Evolutionary conservation across 2,113 vertebrate species (phyloP).

Genomic region (Indicator indicator): DNA sequence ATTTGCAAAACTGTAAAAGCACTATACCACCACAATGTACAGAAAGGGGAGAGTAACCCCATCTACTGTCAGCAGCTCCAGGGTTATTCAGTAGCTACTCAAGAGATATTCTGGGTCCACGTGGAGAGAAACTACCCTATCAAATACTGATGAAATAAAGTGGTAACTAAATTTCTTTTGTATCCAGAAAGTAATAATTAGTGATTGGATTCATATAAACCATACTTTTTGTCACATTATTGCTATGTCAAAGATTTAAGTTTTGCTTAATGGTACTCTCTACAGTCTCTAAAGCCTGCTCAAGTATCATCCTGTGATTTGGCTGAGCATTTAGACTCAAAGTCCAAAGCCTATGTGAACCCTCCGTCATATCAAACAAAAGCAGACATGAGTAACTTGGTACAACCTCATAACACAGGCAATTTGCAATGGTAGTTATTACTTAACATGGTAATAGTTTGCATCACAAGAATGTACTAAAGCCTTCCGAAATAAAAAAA

Average conservation of each 20-base stretch:
- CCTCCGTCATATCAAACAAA: neutral
- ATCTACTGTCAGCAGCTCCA: neutral
- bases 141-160: neutral
- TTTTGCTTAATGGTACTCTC: neutral
- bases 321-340: neutral
- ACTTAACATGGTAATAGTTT: neutral
- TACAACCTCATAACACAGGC: neutral
- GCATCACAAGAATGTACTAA: neutral
- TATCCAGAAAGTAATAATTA: neutral
- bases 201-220: neutral
- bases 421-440: neutral
- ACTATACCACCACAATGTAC: neutral
- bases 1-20: neutral
- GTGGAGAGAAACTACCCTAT: neutral
- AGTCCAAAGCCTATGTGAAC: neutral
- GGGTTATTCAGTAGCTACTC: neutral
- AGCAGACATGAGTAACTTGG: neutral
- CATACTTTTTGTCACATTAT: neutral
- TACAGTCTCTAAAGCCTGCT: neutral
- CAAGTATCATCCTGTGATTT: neutral
- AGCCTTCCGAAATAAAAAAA: neutral
- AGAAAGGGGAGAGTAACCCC: neutral
- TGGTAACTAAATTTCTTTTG: neutral
- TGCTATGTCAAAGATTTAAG: neutral
- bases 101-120: neutral